These are phyloP conservation scores for Sardina pilchardus DNA, from an alignment of 2,113 vertebrate species.

Conservation along the genomic window DNA sequence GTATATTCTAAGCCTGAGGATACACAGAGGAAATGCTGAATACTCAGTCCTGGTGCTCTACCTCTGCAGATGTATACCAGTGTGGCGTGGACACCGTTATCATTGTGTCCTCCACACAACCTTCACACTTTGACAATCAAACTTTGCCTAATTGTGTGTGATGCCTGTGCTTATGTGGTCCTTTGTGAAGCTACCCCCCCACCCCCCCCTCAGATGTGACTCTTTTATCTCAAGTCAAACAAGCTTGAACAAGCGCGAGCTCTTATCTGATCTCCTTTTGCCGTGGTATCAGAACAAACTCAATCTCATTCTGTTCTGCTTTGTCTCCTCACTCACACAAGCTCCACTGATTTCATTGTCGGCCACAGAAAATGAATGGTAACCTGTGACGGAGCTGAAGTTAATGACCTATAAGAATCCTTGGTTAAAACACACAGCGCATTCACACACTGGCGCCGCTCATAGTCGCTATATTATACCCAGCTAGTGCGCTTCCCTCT, in stretches of 20 bases:
- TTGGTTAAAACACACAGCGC: not conserved
- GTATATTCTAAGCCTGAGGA: too few species aligned
- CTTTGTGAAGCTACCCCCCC: not conserved
- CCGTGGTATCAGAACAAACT: not conserved
- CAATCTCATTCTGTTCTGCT: not conserved
- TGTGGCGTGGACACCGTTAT: too few species aligned
- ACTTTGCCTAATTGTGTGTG: not conserved
- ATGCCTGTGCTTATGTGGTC: not conserved
- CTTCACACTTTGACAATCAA: not conserved
- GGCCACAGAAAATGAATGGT: not conserved
- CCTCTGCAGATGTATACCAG: too few species aligned
- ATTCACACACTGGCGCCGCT: not conserved
- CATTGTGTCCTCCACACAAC: not conserved
- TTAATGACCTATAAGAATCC: not conserved
- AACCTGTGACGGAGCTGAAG: not conserved
- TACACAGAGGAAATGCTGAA: too few species aligned
- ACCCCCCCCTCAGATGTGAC: not conserved
- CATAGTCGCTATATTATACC: not conserved
- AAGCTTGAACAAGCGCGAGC: not conserved
- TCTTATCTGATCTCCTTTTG: not conserved
- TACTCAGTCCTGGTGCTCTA: too few species aligned
- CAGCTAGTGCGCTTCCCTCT: not conserved
- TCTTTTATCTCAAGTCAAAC: not conserved
- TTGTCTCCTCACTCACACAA: not conserved
- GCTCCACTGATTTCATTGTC: not conserved